Percentiles rank a stretch among this genome's conserved stretches.
These are phyloP conservation scores for Anas acuta DNA, from an alignment of 2,797 vertebrate genomes.

Conservation along the genomic window DNA sequence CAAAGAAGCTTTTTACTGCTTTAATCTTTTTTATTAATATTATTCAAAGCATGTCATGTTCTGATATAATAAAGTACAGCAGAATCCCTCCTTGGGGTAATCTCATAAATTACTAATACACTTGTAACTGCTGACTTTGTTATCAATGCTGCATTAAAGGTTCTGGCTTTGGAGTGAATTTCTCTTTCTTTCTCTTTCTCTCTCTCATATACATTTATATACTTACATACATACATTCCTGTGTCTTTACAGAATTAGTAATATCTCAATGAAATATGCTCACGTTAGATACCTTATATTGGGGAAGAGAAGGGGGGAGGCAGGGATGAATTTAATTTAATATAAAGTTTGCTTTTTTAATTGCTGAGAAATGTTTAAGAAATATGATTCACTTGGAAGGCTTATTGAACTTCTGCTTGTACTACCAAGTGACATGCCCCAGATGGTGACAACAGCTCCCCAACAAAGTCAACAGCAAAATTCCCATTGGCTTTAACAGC, in stretches of 20 bases:
- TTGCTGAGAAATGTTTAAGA: neutral
- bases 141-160: slow-evolving; percentile 44
- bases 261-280: neutral
- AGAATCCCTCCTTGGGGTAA: slow-evolving; percentile 31
- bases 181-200: neutral
- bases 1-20: slow-evolving; percentile 77
- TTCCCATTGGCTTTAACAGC: neutral
- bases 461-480: neutral
- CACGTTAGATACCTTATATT: neutral
- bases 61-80: slow-evolving; percentile 74
- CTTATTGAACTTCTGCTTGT: neutral
- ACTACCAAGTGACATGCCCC: neutral
- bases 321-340: neutral
- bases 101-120: slow-evolving; percentile 70
- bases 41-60: slow-evolving; percentile 77
- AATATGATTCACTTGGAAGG: neutral
- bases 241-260: neutral
- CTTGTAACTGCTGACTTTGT: slow-evolving; percentile 63
- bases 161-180: slow-evolving; percentile 29
- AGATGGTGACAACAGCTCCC: neutral
- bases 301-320: neutral
- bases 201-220: neutral
- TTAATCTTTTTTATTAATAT: slow-evolving; percentile 76
- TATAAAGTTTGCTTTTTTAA: neutral
- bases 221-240: neutral